Evolutionary conservation across 2,797 vertebrate species (phyloP), one percentile per base, ranked within the genome.

Genomic region (Parauchenoglanis punctatus): DNA sequence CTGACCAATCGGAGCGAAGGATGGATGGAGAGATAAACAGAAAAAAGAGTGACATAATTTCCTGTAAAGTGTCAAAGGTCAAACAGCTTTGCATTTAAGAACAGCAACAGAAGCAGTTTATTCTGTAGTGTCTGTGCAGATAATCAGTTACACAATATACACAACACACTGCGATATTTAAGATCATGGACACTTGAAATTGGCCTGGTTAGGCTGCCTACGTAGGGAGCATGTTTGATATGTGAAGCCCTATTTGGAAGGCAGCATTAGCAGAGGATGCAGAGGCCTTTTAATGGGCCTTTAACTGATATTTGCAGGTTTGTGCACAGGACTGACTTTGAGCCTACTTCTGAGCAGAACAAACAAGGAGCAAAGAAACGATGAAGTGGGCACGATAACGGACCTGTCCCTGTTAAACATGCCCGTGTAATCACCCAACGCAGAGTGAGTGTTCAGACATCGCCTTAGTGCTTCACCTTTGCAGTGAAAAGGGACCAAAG

Each of bases 41-140:
- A 83, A 56, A 56, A 31, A 25, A 23, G 28, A 70, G 11, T 52
- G 49, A 54, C 15, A 28, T 52, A 1, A 20, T 68, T 68, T 83
- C 61, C 81, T 83, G 46, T 13, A 31, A 68, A 68, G 44, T 68
- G 81, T 83, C 61, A 31, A 68, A 83, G 46, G 44, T 65, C 80
- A 82, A 82, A 82, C 7, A 68, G 80, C 56, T 44, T 35, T 40
- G 18, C 6, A 77, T 52, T 54, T 2, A 18, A 54, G 18, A 56
- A 3, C 31, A 58, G 1, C n/a, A 35, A 17, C 52, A 77, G 49
- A 46, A 76, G 73, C 2, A 54, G 52, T 59, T 35, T 13, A 12
- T 8, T 12, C 25, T 28, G 54, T 40, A 80, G 31, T 5, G 3
- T 13, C 77, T 81, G 20, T 61, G 11, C 56, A 44, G 10, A 25